Evolutionary conservation across 2,888 invertebrate species (phyloP), one percentile per base, ranked within the genome.

Genomic region (Homarus gammarus): DNA sequence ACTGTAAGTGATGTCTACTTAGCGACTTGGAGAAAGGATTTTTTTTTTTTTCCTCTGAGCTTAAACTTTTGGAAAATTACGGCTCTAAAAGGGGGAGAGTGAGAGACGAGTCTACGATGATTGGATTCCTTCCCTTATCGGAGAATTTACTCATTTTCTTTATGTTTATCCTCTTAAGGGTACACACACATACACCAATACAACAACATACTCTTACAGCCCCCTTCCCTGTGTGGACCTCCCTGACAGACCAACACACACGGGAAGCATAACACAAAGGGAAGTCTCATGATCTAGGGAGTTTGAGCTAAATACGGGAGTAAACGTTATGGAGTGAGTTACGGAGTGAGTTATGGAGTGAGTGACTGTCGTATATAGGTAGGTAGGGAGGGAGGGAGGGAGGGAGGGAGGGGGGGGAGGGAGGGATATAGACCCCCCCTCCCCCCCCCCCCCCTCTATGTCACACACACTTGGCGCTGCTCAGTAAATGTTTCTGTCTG

Each of bases 1-100:
- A 33, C 61, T 81, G 61, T 31, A 68, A 82, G 82, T 68, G 31
- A 70, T 82, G 82, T 82, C 68, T 82, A 44, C 70, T 82, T 82
- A 70, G 82, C 38, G 82, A 79, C 33, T 22, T 51, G n/a, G 49
- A 77, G 78, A 79, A 31, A 56, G 78, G 33, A 38, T 72, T 72
- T 36, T 72, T 72, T 8, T 8, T 64, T 64, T 31, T 22, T 73
- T 1, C 2, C 38, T 75, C 40, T 31, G 10, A 79, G 18, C 61
- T 36, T 36, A 79, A 61, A 56, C 61, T 61, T 79, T 51, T 56
- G 79, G 61, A 51, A 56, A 61, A 40, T 33, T 31, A 56, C 31
- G 36, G 56, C n/a, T 64, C 64, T 64, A 38, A 33, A 40, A 49
- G 31, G 56, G 64, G 31, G 64, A 64, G 64, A 22, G 22, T 1